These are phyloP conservation scores for Bursaphelenchus okinawaensis DNA, from an alignment of 2,888 invertebrate species.

Conservation along the genomic window DNA sequence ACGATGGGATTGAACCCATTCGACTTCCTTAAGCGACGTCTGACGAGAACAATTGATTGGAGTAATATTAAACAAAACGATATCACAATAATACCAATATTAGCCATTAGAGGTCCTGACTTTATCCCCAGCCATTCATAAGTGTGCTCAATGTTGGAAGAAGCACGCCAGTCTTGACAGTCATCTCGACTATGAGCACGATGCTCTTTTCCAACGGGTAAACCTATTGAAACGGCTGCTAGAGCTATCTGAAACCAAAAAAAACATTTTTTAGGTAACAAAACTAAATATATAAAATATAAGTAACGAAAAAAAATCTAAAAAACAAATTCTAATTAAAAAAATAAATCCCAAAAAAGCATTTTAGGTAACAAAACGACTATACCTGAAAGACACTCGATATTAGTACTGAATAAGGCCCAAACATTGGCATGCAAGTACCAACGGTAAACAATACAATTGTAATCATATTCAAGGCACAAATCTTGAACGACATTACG, in stretches of 20 bases:
- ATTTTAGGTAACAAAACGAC: too few relatives aligned
- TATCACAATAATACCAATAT: neutral
- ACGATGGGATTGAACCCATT: constrained; percentile 49
- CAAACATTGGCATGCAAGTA: constrained; percentile 38
- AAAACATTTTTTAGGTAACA: too few relatives aligned
- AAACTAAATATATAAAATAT: too few relatives aligned
- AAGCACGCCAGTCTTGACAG: too few relatives aligned
- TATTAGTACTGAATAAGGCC: constrained; percentile 3
- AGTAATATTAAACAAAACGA: neutral
- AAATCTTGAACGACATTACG: constrained; percentile 68
- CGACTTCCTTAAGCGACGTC: constrained; percentile 30
- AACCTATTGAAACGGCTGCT: too few relatives aligned
- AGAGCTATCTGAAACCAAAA: too few relatives aligned
- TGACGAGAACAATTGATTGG: neutral
- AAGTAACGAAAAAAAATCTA: too few relatives aligned
- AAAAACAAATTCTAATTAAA: too few relatives aligned
- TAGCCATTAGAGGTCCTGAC: neutral
- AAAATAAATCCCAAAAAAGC: too few relatives aligned
- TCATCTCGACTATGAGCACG: too few relatives aligned
- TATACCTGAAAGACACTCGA: constrained; percentile 67
- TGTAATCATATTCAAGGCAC: constrained; percentile 60
- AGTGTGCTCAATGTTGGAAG: too few relatives aligned
- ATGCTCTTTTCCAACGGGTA: too few relatives aligned
- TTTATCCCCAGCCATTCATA: neutral
- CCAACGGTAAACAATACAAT: constrained; percentile 59